Evolutionary conservation across 1,140 invertebrate genomes (phyloP).

Genomic region (Tetramorium simillimum): DNA sequence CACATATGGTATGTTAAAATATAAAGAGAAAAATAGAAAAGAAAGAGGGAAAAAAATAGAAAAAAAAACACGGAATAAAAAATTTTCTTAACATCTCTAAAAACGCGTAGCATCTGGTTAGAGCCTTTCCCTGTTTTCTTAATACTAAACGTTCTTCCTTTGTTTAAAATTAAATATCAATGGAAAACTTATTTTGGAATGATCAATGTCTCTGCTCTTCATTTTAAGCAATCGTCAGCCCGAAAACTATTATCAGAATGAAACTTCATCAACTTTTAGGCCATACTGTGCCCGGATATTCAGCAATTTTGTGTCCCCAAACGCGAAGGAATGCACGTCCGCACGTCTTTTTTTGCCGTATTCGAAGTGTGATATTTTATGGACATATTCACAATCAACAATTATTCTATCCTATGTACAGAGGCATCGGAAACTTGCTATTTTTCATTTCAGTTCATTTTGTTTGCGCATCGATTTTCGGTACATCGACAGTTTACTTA

Average conservation of each 20-base stretch:
- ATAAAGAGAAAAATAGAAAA: background rate
- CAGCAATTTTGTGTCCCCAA: slow-evolving; percentile 59
- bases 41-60: background rate
- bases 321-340: slow-evolving; percentile 63
- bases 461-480: slow-evolving; percentile 11
- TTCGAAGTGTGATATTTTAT: slow-evolving; percentile 69
- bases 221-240: slow-evolving; percentile 58
- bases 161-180: slow-evolving; percentile 57
- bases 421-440: slow-evolving; percentile 46
- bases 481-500: background rate
- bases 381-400: slow-evolving; percentile 79
- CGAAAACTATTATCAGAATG: slow-evolving; percentile 31
- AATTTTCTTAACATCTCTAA: slow-evolving; percentile 57
- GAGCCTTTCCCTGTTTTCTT: slow-evolving; percentile 45
- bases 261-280: slow-evolving; percentile 61
- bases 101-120: slow-evolving; percentile 64
- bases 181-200: slow-evolving; percentile 70
- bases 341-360: slow-evolving; percentile 53
- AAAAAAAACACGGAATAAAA: slow-evolving; percentile 48
- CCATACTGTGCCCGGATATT: slow-evolving; percentile 58
- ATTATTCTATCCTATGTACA: slow-evolving; percentile 79
- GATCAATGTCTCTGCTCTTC: slow-evolving; percentile 56
- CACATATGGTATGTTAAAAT: slow-evolving; percentile 48
- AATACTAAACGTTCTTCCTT: slow-evolving; percentile 49
- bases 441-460: slow-evolving; percentile 20